Evolutionary conservation across 2,888 invertebrate genomes (phyloP).

Genomic region (Oscheius myriophilus): DNA sequence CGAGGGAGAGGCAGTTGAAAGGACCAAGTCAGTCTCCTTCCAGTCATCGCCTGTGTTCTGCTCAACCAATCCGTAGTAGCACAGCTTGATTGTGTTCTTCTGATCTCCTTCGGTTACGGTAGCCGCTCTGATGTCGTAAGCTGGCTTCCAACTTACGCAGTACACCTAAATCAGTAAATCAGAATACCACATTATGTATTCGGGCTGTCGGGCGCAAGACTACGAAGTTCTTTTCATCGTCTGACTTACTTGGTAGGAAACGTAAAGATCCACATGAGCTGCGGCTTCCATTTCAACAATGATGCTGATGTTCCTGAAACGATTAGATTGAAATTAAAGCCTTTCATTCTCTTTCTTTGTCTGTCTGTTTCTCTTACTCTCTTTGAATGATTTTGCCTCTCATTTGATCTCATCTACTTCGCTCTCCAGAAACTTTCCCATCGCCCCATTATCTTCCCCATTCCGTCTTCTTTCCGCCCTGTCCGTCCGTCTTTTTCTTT

Average conservation of each 20-base stretch:
- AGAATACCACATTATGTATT: too few relatives aligned
- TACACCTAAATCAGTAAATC: constrained; percentile 57
- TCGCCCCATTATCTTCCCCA: neutral
- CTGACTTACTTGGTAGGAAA: constrained; percentile 68
- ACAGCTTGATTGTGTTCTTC: constrained; percentile 62
- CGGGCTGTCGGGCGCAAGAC: too few relatives aligned
- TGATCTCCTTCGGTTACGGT: constrained; percentile 63
- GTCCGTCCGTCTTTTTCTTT: neutral
- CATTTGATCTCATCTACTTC: too few relatives aligned
- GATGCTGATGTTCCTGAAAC: constrained; percentile 70
- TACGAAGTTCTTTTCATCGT: too few relatives aligned
- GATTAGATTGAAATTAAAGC: too few relatives aligned
- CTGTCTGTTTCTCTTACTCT: neutral
- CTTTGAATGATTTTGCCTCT: too few relatives aligned
- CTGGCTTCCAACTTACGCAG: constrained; percentile 72
- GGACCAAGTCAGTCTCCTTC: constrained; percentile 71
- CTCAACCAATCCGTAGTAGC: constrained; percentile 72
- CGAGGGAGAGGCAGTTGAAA: constrained; percentile 72
- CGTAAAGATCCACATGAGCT: constrained; percentile 63
- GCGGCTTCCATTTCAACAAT: constrained; percentile 68
- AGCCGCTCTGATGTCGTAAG: constrained; percentile 72
- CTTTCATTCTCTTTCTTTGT: neutral
- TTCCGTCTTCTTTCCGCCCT: neutral
- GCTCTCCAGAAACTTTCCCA: neutral
- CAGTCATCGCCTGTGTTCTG: constrained; percentile 73